phyloP scores from a whole-genome alignment of 1,140 invertebrate genomes.

The Drosophila sucinea region DNA sequence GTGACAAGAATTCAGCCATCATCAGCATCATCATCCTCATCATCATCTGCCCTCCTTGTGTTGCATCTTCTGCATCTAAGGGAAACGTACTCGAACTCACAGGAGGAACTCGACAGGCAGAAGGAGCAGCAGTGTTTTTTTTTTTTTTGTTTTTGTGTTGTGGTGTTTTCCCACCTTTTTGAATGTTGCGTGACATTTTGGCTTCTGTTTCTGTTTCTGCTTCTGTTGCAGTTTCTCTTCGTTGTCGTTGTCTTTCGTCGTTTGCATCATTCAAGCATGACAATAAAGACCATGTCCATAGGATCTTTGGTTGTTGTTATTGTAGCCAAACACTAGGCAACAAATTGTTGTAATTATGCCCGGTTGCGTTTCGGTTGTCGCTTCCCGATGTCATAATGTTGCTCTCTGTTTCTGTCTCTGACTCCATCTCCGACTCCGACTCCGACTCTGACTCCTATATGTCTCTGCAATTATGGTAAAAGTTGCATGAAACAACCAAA shows the following conservation, averaged over 20 bases:
- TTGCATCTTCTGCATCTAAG: no score
- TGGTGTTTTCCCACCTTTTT: slow-evolving; percentile 62
- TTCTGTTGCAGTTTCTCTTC: slow-evolving; percentile 24
- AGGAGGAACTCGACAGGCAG: no score
- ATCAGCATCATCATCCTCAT: background rate
- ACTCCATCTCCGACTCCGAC: slow-evolving; percentile 17
- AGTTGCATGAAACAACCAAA: slow-evolving; percentile 67
- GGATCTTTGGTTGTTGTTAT: slow-evolving; percentile 46
- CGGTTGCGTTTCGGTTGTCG: slow-evolving; percentile 79
- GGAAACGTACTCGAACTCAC: no score
- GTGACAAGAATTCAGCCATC: slow-evolving; percentile 52
- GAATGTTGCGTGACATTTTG: slow-evolving; percentile 62
- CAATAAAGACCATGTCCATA: slow-evolving; percentile 64
- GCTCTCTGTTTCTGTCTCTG: slow-evolving; percentile 25
- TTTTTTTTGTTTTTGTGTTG: background rate
- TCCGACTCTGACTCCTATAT: slow-evolving; percentile 19
- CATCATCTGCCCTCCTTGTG: no score
- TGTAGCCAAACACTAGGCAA: slow-evolving; percentile 76
- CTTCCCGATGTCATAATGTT: slow-evolving; percentile 78
- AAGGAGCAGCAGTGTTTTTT: background rate
- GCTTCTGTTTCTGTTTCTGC: slow-evolving; percentile 13
- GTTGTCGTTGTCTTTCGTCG: slow-evolving; percentile 55
- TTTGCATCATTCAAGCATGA: slow-evolving; percentile 75
- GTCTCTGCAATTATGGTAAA: slow-evolving; percentile 77
- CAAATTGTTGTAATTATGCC: slow-evolving; percentile 81